These are phyloP conservation scores for Rapana venosa DNA, from an alignment of 2,888 invertebrate species.

Conservation along the genomic window DNA sequence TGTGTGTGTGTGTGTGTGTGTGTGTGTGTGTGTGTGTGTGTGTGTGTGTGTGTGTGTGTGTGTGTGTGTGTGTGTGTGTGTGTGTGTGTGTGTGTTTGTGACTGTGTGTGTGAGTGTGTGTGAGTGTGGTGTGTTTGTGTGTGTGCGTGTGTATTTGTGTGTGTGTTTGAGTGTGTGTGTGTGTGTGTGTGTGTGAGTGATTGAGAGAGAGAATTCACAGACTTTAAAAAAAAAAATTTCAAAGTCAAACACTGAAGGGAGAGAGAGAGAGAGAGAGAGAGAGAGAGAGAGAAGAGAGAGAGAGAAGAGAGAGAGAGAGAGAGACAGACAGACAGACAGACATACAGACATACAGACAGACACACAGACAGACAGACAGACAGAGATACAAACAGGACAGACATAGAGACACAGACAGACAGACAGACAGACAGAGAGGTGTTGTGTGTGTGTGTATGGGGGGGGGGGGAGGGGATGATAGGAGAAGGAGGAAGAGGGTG, in stretches of 20 bases:
- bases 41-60: constrained; percentile 17
- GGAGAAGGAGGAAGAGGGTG: no score
- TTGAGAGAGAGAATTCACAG: background rate
- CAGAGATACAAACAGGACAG: background rate
- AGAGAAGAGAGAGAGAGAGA: background rate
- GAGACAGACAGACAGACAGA: background rate
- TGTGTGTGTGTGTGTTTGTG: constrained; percentile 3
- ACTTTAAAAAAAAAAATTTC: no score
- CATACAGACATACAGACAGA: background rate
- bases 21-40: constrained; percentile 36
- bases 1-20: constrained; percentile 39
- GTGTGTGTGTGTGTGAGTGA: constrained; percentile 8
- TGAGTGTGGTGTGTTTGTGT: background rate
- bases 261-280: background rate
- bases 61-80: constrained; percentile 30
- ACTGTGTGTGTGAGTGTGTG: constrained; percentile 2
- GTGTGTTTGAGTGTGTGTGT: background rate
- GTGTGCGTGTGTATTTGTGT: background rate
- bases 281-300: background rate
- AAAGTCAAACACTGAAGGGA: background rate
- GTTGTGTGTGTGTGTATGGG: no score
- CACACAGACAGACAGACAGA: background rate
- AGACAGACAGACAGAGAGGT: no score
- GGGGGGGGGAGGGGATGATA: no score
- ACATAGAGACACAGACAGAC: background rate